Conservation (phyloP, 2,888 invertebrate genomes). For the Pachydiplax longipennis region DNA sequence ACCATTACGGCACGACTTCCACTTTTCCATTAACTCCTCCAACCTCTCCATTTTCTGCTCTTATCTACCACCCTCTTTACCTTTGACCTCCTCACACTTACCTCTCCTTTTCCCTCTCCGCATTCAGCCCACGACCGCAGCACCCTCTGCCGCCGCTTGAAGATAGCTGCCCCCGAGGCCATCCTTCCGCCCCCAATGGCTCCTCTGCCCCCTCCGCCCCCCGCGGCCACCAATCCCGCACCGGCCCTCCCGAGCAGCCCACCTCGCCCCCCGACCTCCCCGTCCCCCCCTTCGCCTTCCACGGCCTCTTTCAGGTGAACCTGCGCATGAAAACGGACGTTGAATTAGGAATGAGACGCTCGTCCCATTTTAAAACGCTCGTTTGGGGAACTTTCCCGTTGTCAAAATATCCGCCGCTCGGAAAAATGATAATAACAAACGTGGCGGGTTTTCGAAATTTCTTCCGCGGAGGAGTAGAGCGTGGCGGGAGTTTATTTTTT, state of each 20-base stretch:
- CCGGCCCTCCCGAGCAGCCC: background rate
- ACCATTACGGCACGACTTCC: slow-evolving; percentile 13
- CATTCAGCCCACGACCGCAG: slow-evolving; percentile 65
- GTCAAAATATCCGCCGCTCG: background rate
- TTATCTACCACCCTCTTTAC: slow-evolving; percentile 15
- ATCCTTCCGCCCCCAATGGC: slow-evolving; percentile 31
- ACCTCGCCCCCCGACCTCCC: background rate
- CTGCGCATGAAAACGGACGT: slow-evolving; percentile 22
- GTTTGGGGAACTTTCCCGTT: slow-evolving; percentile 10
- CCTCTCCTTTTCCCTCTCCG: slow-evolving; percentile 21
- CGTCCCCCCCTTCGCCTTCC: slow-evolving; percentile 9
- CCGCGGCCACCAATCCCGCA: background rate
- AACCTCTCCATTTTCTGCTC: background rate
- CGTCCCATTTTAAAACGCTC: background rate
- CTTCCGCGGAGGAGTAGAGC: background rate
- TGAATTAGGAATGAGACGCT: slow-evolving; percentile 34
- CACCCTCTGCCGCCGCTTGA: slow-evolving; percentile 77
- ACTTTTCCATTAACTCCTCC: slow-evolving; percentile 39
- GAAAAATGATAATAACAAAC: slow-evolving; percentile 7
- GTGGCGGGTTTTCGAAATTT: slow-evolving; percentile 48
- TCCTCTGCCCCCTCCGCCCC: slow-evolving; percentile 12
- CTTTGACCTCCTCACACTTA: slow-evolving; percentile 28
- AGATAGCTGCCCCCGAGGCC: slow-evolving; percentile 54
- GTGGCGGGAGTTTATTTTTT: no score
- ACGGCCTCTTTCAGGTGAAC: slow-evolving; percentile 43